A percentile compares a stretch with the other conserved stretches of the same genome.
Evolutionary conservation across 2,888 invertebrate genomes (phyloP).

Genomic region (Crocallis elinguaria): DNA sequence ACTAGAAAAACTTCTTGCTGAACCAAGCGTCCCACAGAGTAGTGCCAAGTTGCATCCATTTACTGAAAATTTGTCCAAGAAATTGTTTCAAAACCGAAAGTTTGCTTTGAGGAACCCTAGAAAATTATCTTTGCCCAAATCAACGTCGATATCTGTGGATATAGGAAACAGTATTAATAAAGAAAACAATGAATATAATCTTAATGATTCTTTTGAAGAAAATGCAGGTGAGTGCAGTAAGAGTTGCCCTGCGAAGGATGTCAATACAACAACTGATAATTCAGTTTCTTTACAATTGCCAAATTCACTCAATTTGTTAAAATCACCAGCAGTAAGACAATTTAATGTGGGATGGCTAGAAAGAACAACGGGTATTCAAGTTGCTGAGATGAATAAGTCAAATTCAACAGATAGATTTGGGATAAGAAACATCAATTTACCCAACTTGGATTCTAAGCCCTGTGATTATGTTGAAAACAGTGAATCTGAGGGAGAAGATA

Average conservation of each 20-base stretch:
- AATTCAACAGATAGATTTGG: constrained; percentile 58
- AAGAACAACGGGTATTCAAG: constrained; percentile 71
- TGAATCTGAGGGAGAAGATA: constrained; percentile 86
- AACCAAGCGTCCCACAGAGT: constrained; percentile 40
- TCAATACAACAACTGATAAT: constrained; percentile 17
- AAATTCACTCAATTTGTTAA: constrained; percentile 23
- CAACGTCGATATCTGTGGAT: constrained; percentile 42
- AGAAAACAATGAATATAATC: constrained; percentile 30
- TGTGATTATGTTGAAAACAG: constrained; percentile 90
- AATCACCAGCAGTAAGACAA: constrained; percentile 53
- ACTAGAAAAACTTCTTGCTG: constrained; percentile 78
- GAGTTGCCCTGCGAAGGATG: constrained; percentile 19
- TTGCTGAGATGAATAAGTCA: constrained; percentile 40
- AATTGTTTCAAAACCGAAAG: constrained; percentile 88
- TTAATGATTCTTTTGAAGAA: constrained; percentile 24
- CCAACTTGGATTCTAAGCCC: constrained; percentile 51
- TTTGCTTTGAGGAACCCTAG: constrained; percentile 91
- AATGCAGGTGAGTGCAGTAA: constrained; percentile 5
- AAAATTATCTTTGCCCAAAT: constrained; percentile 77
- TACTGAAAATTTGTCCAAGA: constrained; percentile 85
- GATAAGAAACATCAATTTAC: constrained; percentile 43
- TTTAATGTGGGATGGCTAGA: constrained; percentile 75
- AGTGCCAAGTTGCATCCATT: constrained; percentile 57
- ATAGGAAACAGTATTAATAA: constrained; percentile 35
- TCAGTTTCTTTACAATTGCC: constrained; percentile 13